Evolutionary conservation across 2,797 vertebrate species (phyloP), one percentile per base, ranked within the genome.

Genomic region (Eulemur rubriventer): DNA sequence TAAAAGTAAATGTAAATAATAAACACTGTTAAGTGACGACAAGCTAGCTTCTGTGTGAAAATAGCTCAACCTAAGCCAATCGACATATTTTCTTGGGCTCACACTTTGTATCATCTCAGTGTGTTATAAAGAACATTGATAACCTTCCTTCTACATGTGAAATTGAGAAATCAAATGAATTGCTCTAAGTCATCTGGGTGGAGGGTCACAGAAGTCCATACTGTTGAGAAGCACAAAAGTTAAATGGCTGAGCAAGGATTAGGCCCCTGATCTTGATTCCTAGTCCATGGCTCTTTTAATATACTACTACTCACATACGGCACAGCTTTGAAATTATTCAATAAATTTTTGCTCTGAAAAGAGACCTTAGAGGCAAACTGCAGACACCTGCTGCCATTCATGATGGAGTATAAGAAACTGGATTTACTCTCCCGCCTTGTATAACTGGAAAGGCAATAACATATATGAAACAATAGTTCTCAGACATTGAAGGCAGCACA

Each of bases 1-100:
- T 99, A 98, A 87, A 98, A 93, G 97, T 8, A 96, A 79, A 96
- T 13, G 67, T 1, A 85, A 70, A 96, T 85, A 33, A 72, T 93
- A 93, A 95, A 89, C 43, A 92, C 63, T 18, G 7, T 83, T 91
- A 92, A 82, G 85, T 98, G 92, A 82, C 52, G 75, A 33, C 38
- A 95, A 89, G 83, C 83, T 35, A 89, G 89, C 8, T 69, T 95
- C 93, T 28, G 41, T 93, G 61, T 89, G 81, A 97, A 91, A 79
- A 89, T 30, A 72, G 48, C n/a, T 84, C 72, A 78, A 48, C 28
- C 17, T 48, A 72, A 69, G 57, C 30, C 75, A 79, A 79, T 6
- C 0, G 4, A 91, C 6, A 52, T 38, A 55, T 79, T 72, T 79
- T 59, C 73, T 89, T 80, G 26, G 48, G 28, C 52, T 80, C 16